Conservation (phyloP, 2,113 vertebrate species). For the Pedionomus torquatus region DNA sequence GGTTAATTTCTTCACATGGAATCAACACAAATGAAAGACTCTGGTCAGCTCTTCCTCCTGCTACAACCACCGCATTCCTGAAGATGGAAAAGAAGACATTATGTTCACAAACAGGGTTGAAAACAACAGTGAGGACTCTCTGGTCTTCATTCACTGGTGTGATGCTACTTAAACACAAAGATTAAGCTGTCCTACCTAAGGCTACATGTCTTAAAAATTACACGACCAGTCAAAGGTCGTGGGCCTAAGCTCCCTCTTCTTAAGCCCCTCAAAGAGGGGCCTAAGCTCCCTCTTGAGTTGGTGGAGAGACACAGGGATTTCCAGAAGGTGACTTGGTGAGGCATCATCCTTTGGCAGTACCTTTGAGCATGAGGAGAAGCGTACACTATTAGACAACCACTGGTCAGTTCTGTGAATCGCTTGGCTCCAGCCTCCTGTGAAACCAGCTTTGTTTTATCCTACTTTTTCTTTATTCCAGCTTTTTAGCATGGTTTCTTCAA, state of each 20-base stretch:
- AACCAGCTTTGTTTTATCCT: background rate
- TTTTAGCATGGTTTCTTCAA: background rate
- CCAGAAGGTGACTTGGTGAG: background rate
- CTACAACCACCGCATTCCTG: background rate
- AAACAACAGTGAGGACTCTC: background rate
- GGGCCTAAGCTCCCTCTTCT: background rate
- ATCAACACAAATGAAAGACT: background rate
- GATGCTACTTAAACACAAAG: background rate
- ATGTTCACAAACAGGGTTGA: background rate
- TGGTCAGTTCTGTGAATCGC: background rate
- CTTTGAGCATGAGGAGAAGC: background rate
- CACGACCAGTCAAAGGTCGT: background rate
- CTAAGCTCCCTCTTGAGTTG: background rate
- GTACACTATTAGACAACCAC: background rate
- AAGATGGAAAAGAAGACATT: background rate
- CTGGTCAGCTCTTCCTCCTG: background rate
- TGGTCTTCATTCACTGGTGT: background rate
- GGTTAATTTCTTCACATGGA: background rate
- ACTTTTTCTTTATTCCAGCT: background rate
- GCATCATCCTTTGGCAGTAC: background rate
- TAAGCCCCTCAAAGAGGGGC: background rate
- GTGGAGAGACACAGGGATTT: background rate
- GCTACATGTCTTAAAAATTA: background rate
- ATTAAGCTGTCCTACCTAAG: background rate
- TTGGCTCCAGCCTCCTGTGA: too few species aligned